phyloP scores from a whole-genome alignment of 2,888 invertebrate species.

The Lithophane semibrunnea region DNA sequence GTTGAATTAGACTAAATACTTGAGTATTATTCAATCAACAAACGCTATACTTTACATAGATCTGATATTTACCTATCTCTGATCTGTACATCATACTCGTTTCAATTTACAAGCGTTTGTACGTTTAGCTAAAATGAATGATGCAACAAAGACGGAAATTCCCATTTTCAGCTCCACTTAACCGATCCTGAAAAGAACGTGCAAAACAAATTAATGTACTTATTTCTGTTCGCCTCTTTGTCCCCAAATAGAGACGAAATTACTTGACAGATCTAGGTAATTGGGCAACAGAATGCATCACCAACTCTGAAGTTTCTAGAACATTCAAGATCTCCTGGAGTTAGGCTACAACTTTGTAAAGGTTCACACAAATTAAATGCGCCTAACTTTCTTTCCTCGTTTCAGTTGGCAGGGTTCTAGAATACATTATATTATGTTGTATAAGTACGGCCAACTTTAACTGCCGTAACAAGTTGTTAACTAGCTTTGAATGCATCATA shows the following conservation, averaged over 20 bases:
- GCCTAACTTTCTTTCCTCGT: constrained; percentile 16
- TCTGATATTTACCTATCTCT: not conserved
- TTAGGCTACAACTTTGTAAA: constrained; percentile 1
- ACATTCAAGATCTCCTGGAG: constrained; percentile 19
- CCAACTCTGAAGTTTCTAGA: constrained; percentile 25
- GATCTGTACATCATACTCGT: not conserved
- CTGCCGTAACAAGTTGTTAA: constrained; percentile 51
- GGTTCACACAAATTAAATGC: constrained; percentile 18
- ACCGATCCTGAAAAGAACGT: constrained; percentile 15
- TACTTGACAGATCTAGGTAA: constrained; percentile 22
- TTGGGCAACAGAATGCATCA: constrained; percentile 17
- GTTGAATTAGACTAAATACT: not conserved
- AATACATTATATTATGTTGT: constrained; percentile 15
- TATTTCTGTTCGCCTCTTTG: constrained; percentile 15
- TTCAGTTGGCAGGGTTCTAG: constrained; percentile 19
- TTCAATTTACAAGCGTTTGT: not conserved
- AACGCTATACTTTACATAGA: not conserved
- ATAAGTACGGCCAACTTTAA: constrained; percentile 31
- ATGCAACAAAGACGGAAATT: constrained; percentile 16
- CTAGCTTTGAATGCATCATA: constrained; percentile 57
- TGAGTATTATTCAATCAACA: not conserved
- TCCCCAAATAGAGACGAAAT: constrained; percentile 29
- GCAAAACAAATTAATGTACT: not conserved
- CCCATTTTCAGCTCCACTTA: constrained; percentile 27
- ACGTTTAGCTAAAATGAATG: not conserved